Evolutionary conservation across 2,797 vertebrate genomes (phyloP), one percentile per base, ranked within the genome.

Genomic region (Melanotaenia pygmaea): DNA sequence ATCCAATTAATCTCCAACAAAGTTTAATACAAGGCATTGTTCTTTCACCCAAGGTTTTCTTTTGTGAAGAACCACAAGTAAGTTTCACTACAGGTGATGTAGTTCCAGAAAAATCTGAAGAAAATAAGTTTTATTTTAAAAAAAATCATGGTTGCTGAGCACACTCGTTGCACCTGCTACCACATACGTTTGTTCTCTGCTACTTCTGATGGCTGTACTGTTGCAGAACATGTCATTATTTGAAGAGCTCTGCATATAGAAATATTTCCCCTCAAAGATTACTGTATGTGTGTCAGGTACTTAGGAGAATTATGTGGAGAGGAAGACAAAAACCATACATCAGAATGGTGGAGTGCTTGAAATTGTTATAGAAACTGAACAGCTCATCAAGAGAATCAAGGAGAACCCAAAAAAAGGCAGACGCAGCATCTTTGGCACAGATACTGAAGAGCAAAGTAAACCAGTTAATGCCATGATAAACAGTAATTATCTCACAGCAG

Each of bases 231-330:
- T 53, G 61, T 64, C 59, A 72, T 73, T 32, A 62, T 72, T 38
- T 54, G 57, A 45, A 45, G 12, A 45, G 78, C 64, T 35, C 54
- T 3, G 50, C 6, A 5, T 11, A 24, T 2, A 50, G 34, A 75
- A 71, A 34, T 59, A 56, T 53, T 80, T 59, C 35, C 45, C 30
- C 67, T 16, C 60, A 53, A 69, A 56, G 57, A 61, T 71, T 45
- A 45, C 40, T 45, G 40, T 45, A 18, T 45, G 68, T 73, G 45
- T 69, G 68, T 82, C 50, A 76, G 66, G 18, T 64, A 53, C 43
- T 56, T 76, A 7, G 47, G 63, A 73, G 59, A 67, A 69, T 66
- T 67, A 79, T 77, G 72, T 81, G 26, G 22, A 71, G 77, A 73
- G 56, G 40, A 66, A 64, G 54, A 74, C 20, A 40, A 22, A 67